Conservation (phyloP, 1,140 invertebrate species). For the Cyphomyrmex costatus region DNA sequence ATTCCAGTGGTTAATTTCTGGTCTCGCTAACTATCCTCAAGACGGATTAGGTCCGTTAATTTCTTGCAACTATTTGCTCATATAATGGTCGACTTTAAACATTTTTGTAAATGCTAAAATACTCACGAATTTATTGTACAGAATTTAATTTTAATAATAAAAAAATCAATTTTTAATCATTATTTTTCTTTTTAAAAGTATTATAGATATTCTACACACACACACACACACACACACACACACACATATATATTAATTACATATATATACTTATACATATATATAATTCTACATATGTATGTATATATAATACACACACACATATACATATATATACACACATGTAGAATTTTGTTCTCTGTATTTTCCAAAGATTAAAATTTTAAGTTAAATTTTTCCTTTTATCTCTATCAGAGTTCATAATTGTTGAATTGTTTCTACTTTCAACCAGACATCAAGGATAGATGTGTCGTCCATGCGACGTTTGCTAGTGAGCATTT, state of each 20-base stretch:
- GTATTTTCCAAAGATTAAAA: background rate
- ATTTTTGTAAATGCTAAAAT: background rate
- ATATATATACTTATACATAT: too few relatives aligned
- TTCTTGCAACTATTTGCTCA: background rate
- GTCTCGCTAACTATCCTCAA: slow-evolving; percentile 13
- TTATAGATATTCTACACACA: too few relatives aligned
- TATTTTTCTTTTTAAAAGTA: background rate
- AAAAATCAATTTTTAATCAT: background rate
- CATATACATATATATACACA: too few relatives aligned
- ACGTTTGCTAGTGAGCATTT: background rate
- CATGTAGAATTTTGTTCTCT: background rate
- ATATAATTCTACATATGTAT: too few relatives aligned
- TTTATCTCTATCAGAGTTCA: background rate
- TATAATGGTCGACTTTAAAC: background rate
- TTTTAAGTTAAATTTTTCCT: background rate
- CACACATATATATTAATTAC: too few relatives aligned
- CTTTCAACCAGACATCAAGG: background rate
- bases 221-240: too few relatives aligned
- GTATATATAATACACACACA: too few relatives aligned
- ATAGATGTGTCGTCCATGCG: slow-evolving; percentile 5
- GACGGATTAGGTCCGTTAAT: background rate
- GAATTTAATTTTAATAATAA: background rate
- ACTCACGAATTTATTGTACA: background rate
- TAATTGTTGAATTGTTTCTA: background rate
- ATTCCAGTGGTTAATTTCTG: slow-evolving; percentile 36